Evolutionary conservation across 2,113 vertebrate genomes (phyloP).

Genomic region (Sylvia atricapilla): DNA sequence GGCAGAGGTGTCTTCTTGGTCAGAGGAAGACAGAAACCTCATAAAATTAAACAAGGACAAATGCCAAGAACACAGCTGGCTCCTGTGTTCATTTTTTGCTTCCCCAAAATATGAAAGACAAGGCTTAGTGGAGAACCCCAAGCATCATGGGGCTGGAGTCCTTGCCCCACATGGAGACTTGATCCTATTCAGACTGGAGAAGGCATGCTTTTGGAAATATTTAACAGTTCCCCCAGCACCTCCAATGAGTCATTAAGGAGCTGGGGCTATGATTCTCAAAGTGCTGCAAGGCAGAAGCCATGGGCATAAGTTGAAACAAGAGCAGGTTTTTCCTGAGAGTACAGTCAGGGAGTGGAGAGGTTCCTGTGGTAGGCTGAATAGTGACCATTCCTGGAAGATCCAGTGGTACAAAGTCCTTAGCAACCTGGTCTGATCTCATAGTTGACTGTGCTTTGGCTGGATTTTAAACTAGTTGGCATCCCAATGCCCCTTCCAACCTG

Average conservation of each 20-base stretch:
- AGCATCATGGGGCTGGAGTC: background rate
- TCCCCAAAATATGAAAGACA: background rate
- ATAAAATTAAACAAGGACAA: background rate
- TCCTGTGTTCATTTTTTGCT: background rate
- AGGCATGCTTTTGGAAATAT: background rate
- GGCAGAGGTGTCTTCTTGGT: background rate
- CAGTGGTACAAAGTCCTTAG: background rate
- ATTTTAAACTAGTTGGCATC: background rate
- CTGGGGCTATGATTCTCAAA: background rate
- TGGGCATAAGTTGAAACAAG: background rate
- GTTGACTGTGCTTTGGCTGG: background rate
- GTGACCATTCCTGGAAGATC: background rate
- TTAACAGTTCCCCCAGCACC: background rate
- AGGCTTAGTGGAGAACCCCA: background rate
- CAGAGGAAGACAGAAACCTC: background rate
- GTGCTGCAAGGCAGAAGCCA: background rate
- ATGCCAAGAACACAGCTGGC: background rate
- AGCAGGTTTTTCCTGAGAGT: background rate
- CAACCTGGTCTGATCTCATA: background rate
- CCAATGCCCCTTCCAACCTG: background rate
- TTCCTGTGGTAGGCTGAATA: background rate
- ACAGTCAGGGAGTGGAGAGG: background rate
- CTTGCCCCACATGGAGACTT: background rate
- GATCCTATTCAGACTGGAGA: background rate
- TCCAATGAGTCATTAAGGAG: background rate